Percentiles rank a stretch among this genome's conserved stretches.
These are phyloP conservation scores for Drosophila virilis DNA, from an alignment of 1,140 invertebrate genomes.

Conservation along the genomic window DNA sequence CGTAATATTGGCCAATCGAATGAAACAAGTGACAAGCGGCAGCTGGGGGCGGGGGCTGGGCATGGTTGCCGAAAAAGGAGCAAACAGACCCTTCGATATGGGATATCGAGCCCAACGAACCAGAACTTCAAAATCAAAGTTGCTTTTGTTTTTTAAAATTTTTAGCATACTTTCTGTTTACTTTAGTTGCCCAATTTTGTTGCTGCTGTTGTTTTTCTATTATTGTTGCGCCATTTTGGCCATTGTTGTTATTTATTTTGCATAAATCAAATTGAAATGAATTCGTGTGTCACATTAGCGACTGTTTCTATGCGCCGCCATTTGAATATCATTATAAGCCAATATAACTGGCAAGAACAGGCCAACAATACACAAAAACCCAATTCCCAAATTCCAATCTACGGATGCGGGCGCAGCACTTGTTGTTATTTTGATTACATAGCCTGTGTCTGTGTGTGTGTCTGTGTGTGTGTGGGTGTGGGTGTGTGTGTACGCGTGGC, in stretches of 20 bases:
- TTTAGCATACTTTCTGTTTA: slow-evolving; percentile 77
- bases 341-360: slow-evolving; percentile 1
- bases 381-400: slow-evolving; percentile 1
- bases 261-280: slow-evolving; percentile 76
- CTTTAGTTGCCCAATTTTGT: slow-evolving; percentile 34
- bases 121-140: slow-evolving; percentile 64
- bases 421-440: slow-evolving; percentile 20
- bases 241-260: slow-evolving; percentile 56
- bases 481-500: slow-evolving; percentile 1
- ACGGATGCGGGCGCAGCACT: neutral
- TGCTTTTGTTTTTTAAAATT: slow-evolving; percentile 48
- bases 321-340: slow-evolving; percentile 51
- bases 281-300: slow-evolving; percentile 78
- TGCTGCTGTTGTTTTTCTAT: slow-evolving; percentile 16
- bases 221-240: slow-evolving; percentile 32
- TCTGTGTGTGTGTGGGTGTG: slow-evolving; percentile 5
- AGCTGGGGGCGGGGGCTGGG: neutral
- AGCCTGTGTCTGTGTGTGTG: neutral
- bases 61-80: neutral
- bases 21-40: neutral
- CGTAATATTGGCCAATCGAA: slow-evolving; percentile 5
- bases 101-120: slow-evolving; percentile 35
- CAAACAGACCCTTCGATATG: slow-evolving; percentile 5
- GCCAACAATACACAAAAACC: neutral
- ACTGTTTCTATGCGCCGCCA: slow-evolving; percentile 51